Evolutionary conservation across 2,797 vertebrate genomes (phyloP), one percentile per base, ranked within the genome.

Genomic region (Crocidura indochinensis): DNA sequence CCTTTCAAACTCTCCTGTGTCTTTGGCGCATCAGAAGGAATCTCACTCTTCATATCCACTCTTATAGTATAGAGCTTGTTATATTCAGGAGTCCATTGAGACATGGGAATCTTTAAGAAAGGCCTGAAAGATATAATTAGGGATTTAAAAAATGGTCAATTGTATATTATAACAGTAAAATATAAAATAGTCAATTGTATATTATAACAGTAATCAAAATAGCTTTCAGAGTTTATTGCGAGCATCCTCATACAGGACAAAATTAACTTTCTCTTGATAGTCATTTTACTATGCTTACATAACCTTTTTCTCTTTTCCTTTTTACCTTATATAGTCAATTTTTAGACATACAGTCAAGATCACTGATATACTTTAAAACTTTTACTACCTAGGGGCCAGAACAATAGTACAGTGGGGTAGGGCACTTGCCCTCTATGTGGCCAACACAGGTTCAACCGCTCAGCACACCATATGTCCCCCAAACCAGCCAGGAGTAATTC

Each of bases 31-130:
- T 99, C 99, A 98, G 99, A 98, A 91, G 99, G 97, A 98, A 99
- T 98, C 98, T 99, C 99, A 98, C 99, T 99, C 99, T 99, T 99
- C 99, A 99, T 99, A 98, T 98, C 98, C 99, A 98, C 98, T 98
- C 98, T 94, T 98, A 98, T 97, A 96, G 98, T 98, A 96, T 96
- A 97, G 92, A 97, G 97, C 96, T 98, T 97, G 89, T 97, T 97
- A 98, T 96, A 98, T 94, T 97, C 97, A 98, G 96, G 98, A 97
- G 95, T 98, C 98, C 98, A 98, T 98, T 97, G 96, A 97, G 97
- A 98, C 98, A 98, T 98, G 96, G 96, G 96, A 98, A 97, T 96
- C 95, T 95, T 97, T 94, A 94, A 97, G 91, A 90, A 92, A 96
- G 95, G 95, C 97, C 98, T 98, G 89, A 73, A 97, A 95, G 91